Evolutionary conservation across 2,888 invertebrate genomes (phyloP), one percentile per base, ranked within the genome.

Genomic region (Barypeithes pellucidus): DNA sequence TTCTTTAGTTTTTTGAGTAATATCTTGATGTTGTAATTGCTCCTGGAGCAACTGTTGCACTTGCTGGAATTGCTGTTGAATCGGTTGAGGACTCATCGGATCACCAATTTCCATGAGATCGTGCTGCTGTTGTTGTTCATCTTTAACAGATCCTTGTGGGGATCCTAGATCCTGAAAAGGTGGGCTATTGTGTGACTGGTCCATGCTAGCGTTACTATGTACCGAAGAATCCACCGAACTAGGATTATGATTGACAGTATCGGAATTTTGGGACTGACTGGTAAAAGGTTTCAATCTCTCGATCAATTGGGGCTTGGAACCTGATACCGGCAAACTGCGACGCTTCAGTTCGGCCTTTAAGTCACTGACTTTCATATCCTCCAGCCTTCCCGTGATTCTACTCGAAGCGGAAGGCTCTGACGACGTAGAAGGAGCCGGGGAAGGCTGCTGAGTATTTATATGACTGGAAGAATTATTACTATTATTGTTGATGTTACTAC

Each of bases 321-420:
- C 98, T 11, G 98, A 98, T 0, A 99, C 98, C 4, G 98, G 96
- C 73, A 99, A 88, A 85, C 94, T 97, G 60, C 98, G 91, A 71
- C 95, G 93, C 86, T 98, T 98, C 80, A 98, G 90, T 85, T 98
- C 98, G 70, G 94, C 94, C 85, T 97, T 97, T 78, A 98, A 88
- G 84, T 98, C 98, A 75, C 95, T 96, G 67, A 95, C 98, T 88
- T 97, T 97, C 95, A 98, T 95, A 82, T 97, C 97, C 85, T 97
- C 96, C 81, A 98, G 88, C 75, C 95, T 93, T 22, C 91, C 89
- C 18, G 88, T 82, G 43, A 89, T 87, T 81, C 88, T 59, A 33
- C 60, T 85, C n/a, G 88, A 82, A 7, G 82, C 77, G 80, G 82
- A 81, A 1, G 84, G 80, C 76, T 85, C 85, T 14, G 88, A 86